These are phyloP conservation scores for Callithrix jacchus DNA, from an alignment of 2,113 vertebrate genomes.

Conservation along the genomic window DNA sequence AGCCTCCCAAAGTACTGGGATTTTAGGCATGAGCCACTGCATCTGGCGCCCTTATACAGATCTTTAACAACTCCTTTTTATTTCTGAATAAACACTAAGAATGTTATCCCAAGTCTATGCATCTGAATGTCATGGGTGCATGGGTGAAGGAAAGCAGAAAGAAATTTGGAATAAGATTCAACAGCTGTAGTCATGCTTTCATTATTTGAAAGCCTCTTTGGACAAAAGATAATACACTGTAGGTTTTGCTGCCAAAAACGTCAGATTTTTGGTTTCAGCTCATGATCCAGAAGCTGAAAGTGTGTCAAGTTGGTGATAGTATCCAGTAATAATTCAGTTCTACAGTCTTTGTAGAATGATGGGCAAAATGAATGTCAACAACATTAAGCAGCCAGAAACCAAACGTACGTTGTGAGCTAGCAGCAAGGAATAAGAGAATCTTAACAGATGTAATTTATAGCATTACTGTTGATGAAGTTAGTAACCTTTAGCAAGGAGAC, in stretches of 20 bases:
- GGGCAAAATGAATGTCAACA: slow-evolving; percentile 32
- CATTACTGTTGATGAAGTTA: slow-evolving; percentile 70
- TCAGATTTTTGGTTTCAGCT: slow-evolving; percentile 52
- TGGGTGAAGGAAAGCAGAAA: not conserved
- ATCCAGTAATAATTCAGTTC: slow-evolving; percentile 4
- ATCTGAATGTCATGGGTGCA: not conserved
- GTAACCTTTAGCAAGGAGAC: slow-evolving; percentile 78
- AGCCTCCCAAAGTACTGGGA: no score
- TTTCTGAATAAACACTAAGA: not conserved
- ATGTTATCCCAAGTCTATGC: not conserved
- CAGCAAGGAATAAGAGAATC: slow-evolving; percentile 24
- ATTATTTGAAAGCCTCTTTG: slow-evolving; percentile 29
- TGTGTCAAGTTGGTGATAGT: not conserved
- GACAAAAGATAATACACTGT: slow-evolving; percentile 20
- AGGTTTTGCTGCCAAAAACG: slow-evolving; percentile 35
- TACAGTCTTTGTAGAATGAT: not conserved
- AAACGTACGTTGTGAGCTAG: not conserved
- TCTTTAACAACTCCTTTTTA: not conserved
- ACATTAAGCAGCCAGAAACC: slow-evolving; percentile 43
- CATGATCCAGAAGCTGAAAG: slow-evolving; percentile 31
- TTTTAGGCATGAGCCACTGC: no score
- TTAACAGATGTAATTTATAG: slow-evolving; percentile 64
- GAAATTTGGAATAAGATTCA: not conserved
- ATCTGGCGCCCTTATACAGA: not conserved
- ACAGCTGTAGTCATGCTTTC: not conserved